Base-by-base conservation (phyloP, 2,113 vertebrate species). In the Gadus chalcogrammus region DNA sequence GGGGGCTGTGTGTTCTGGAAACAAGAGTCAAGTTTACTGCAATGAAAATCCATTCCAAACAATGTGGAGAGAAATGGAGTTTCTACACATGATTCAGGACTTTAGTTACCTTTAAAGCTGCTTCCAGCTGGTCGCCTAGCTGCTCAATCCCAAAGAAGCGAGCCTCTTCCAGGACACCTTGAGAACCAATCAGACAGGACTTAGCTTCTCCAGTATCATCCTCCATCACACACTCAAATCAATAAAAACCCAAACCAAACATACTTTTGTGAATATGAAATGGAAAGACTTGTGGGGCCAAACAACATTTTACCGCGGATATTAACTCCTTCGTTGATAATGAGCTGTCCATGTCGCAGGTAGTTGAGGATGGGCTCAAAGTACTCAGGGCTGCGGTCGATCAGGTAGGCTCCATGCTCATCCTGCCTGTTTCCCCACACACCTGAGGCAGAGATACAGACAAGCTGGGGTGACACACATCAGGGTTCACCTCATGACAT, bases 291-390 rank as follows among this genome's bases (percentile, higher is more conserved):
- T 7, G n/a, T 5, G n/a, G n/a, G 55, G 55, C 55, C 3, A 16
- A 13, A 48, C 9, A 9, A 48, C 42, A 48, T 3, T 12, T 11
- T 79, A 98, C 97, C 97, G 73, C 95, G 76, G 83, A 98, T 90
- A 88, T 98, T 98, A 84, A 98, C 94, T 85, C 97, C 97, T 82
- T 98, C 96, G 60, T 99, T 99, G 67, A 99, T 93, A 62, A 99
- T 99, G 74, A 99, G 94, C 87, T 99, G 97, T 55, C 97, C 97
- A 0, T 99, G 97, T 63, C 97, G 93, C 72, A 99, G 77, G 84
- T 99, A 99, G 89, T 99, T 99, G 80, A 99, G 89, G 83, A 99
- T 99, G 9, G 97, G 97, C 83, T 97, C 96, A 80, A 99, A 99
- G 88, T 99, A 99, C 74, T 98, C 96, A 0, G 97, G 97, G 76